A percentile compares a stretch with the other conserved stretches of the same genome.
phyloP scores from a whole-genome alignment of 2,797 vertebrate species.

The Syncerus caffer region DNA sequence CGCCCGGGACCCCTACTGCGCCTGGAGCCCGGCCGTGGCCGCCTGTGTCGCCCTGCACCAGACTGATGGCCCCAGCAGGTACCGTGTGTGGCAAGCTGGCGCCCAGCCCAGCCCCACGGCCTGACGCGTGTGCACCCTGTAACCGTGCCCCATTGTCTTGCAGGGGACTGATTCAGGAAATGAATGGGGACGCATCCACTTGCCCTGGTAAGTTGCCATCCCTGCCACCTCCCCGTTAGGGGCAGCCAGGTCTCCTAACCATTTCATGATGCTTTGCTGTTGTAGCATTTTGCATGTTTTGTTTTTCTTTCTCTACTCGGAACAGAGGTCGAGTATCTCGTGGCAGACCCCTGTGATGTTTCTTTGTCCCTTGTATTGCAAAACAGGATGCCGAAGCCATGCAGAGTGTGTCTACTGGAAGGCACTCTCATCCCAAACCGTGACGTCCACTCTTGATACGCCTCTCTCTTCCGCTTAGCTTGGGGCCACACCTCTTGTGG shows the following conservation, averaged over 20 bases:
- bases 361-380: not conserved
- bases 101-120: fast-evolving
- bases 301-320: not conserved
- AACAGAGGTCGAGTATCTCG: not conserved
- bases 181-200: slow-evolving; percentile 88
- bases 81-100: not conserved
- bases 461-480: not conserved
- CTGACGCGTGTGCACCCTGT: fast-evolving
- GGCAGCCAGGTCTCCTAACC: fast-evolving
- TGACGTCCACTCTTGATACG: not conserved
- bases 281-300: fast-evolving
- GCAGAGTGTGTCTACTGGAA: not conserved
- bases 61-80: slow-evolving; percentile 81
- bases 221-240: fast-evolving
- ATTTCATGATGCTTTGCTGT: not conserved
- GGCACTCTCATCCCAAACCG: not conserved
- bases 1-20: slow-evolving; percentile 95
- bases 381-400: not conserved
- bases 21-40: slow-evolving; percentile 85
- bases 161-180: slow-evolving; percentile 91
- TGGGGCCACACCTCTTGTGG: not conserved
- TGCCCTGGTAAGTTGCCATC: slow-evolving; percentile 87
- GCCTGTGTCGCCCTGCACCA: slow-evolving; percentile 86
- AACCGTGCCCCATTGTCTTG: slow-evolving; percentile 50
- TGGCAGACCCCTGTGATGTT: not conserved